Conservation (phyloP, 2,113 vertebrate genomes). For the Colinus virginianus region DNA sequence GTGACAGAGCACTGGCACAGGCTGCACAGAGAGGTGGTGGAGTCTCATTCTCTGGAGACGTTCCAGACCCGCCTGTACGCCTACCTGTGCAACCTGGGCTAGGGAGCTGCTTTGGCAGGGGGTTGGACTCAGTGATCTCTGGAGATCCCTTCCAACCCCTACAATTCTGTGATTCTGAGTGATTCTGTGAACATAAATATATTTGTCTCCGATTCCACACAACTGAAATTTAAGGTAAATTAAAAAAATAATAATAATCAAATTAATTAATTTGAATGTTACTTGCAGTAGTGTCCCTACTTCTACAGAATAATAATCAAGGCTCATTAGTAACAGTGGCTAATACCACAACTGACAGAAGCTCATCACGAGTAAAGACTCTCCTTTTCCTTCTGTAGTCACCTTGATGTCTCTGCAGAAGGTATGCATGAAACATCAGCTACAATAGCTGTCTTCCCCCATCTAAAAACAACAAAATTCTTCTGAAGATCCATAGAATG, state of each 20-base stretch:
- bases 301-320: not conserved
- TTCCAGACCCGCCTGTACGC: too few relatives aligned
- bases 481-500: not conserved
- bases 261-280: not conserved
- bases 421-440: not conserved
- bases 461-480: not conserved
- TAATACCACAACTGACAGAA: not conserved
- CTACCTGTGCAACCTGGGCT: too few relatives aligned
- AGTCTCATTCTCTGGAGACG: too few relatives aligned
- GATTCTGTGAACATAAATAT: too few relatives aligned
- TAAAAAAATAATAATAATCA: too few relatives aligned
- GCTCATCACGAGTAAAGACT: not conserved
- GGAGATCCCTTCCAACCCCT: too few relatives aligned
- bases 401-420: not conserved
- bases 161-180: too few relatives aligned
- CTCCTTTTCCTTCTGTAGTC: not conserved
- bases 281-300: not conserved
- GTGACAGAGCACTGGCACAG: too few relatives aligned
- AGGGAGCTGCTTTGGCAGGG: too few relatives aligned
- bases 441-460: not conserved
- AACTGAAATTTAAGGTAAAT: not conserved
- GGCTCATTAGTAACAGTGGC: not conserved
- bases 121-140: too few relatives aligned
- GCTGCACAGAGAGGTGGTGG: too few relatives aligned
- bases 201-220: not conserved